Base-by-base conservation (phyloP, 2,797 vertebrate species). In the Neopelma chrysocephalum region DNA sequence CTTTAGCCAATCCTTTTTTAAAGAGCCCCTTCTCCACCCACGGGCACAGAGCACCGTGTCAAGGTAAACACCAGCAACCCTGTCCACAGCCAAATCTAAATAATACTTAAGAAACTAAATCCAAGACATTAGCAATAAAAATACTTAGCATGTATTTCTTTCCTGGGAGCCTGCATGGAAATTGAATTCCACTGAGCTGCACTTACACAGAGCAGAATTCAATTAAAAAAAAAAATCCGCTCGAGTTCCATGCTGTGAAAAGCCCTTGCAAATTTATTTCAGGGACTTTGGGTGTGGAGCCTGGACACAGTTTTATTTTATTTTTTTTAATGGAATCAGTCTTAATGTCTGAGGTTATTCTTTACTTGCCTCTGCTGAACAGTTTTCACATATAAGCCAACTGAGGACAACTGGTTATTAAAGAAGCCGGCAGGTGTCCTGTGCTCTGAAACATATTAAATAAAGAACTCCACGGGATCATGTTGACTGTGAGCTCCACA, bases 271-370 rank as follows among this genome's bases (percentile, higher is more conserved):
- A 96, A 96, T 97, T 94, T 96, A 95, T 96, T 97, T 90, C 79
- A 87, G 77, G 84, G 94, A 94, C 93, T 95, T 97, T 0, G 60
- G 82, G 80, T 91, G 89, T 75, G 48, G 75, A 95, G 82, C 54
- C 62, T 94, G 87, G 91, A 91, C 88, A 84, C 69, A 94, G 87
- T 92, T 96, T 94, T 94, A 84, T 93, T 97, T 94, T 94, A 76
- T 93, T 93, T 95, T 95, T 94, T 96, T 95, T 95, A 97, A 96
- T 94, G 64, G 89, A 96, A 81, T 96, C 92, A 58, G 72, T 94
- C 82, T 78, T 96, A 95, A 96, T 96, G 95, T 97, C 94, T 96
- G 84, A 97, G 95, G 95, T 97, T 97, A 97, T 97, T 96, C 94
- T 97, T 96, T 96, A 97, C 88, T 97, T 93, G 95, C 94, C 96